A percentile compares a stretch with the other conserved stretches of the same genome.
These are phyloP conservation scores for Scolopax mira DNA, from an alignment of 2,113 vertebrate genomes.

Conservation along the genomic window DNA sequence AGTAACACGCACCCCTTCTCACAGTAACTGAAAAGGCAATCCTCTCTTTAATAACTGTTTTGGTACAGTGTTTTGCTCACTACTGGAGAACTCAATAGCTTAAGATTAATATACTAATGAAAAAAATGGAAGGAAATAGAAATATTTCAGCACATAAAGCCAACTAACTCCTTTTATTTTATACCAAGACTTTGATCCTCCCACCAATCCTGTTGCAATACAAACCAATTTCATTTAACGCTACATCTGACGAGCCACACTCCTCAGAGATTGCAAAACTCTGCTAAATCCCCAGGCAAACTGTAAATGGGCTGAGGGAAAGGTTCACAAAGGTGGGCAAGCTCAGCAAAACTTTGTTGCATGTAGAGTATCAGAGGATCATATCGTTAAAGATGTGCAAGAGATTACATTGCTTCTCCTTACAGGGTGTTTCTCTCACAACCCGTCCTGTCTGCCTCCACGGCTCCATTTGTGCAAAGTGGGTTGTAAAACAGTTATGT, in stretches of 20 bases:
- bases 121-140: conserved; percentile 4
- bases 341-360: neutral
- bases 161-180: conserved; percentile 24
- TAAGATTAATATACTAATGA: conserved; percentile 61
- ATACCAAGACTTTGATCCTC: conserved; percentile 34
- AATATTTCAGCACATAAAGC: neutral
- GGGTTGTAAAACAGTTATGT: accelerated
- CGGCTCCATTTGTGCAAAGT: neutral
- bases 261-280: neutral
- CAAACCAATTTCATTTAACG: neutral
- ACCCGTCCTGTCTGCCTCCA: neutral
- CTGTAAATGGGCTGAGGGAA: neutral
- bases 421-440: neutral
- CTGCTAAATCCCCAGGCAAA: neutral
- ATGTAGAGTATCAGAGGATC: neutral
- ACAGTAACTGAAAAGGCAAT: conserved; percentile 45
- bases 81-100: conserved; percentile 54
- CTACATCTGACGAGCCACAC: neutral
- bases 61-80: conserved; percentile 48
- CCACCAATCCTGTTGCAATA: neutral
- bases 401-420: neutral
- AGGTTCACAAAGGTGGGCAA: neutral
- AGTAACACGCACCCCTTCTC: conserved; percentile 36
- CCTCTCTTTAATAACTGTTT: conserved; percentile 33
- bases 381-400: neutral